phyloP scores from a whole-genome alignment of 2,888 invertebrate species.

The Teleogryllus oceanicus region DNA sequence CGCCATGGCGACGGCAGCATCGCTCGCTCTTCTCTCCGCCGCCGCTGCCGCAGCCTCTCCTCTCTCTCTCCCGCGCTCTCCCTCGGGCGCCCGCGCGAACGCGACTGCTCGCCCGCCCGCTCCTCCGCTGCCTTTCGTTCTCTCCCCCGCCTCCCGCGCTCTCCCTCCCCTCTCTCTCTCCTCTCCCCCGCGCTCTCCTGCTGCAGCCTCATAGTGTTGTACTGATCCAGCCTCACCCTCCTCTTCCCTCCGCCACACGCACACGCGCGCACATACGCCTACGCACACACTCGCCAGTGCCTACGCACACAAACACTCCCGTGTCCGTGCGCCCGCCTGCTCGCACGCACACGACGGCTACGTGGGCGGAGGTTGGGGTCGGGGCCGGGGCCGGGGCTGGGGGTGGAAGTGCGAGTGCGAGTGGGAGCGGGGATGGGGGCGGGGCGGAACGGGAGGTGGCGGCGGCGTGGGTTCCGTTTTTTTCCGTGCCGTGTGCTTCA shows the following conservation, averaged over 20 bases:
- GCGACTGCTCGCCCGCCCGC: not conserved
- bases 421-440: no score
- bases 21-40: slow-evolving; percentile 36
- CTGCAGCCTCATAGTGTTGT: slow-evolving; percentile 12
- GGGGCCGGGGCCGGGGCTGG: no score
- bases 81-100: not conserved
- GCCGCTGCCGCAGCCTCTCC: slow-evolving; percentile 20
- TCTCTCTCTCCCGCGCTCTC: slow-evolving; percentile 23
- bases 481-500: not conserved
- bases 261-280: not conserved
- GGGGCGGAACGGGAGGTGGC: no score
- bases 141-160: not conserved
- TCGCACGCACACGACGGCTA: not conserved
- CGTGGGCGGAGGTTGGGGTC: no score
- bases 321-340: not conserved
- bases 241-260: not conserved
- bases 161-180: not conserved
- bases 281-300: not conserved
- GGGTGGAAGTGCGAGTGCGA: no score
- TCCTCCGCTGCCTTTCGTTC: not conserved
- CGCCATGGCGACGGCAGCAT: slow-evolving; percentile 31
- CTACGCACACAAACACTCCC: not conserved
- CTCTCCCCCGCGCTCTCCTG: not conserved
- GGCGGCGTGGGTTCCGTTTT: not conserved
- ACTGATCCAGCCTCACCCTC: slow-evolving; percentile 12